phyloP scores from a whole-genome alignment of 2,113 vertebrate species.

The Capra hircus region DNA sequence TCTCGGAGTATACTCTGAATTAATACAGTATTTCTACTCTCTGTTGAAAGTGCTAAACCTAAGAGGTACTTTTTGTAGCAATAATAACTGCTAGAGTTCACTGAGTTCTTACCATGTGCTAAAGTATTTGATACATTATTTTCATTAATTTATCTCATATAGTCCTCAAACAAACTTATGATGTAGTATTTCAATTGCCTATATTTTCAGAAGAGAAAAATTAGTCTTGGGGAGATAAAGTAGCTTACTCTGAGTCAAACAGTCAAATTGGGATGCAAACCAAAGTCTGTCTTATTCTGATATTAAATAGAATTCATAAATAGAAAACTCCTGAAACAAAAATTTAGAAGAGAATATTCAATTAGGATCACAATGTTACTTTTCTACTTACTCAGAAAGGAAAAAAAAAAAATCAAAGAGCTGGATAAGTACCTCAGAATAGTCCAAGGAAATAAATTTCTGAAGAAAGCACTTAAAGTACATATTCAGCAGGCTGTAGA shows the following conservation, averaged over 20 bases:
- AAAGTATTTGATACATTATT: background rate
- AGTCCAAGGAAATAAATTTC: background rate
- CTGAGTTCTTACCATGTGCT: background rate
- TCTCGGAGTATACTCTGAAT: background rate
- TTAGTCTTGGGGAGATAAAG: background rate
- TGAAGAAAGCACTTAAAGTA: background rate
- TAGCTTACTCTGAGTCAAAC: background rate
- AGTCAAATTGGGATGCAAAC: background rate
- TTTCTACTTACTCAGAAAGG: background rate
- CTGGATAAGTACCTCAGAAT: background rate
- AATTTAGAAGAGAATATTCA: background rate
- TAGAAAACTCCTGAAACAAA: background rate
- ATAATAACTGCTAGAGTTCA: background rate
- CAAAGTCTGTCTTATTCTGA: background rate
- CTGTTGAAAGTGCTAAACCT: background rate
- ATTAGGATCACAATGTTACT: background rate
- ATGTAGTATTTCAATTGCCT: background rate
- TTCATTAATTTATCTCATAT: background rate
- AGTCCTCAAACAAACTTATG: background rate
- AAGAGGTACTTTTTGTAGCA: background rate
- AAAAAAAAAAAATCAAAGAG: background rate
- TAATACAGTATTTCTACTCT: background rate
- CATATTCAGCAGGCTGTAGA: background rate
- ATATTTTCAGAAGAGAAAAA: background rate
- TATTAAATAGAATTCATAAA: background rate